Percentiles rank a stretch among this genome's conserved stretches.
Conservation (phyloP, 2,888 invertebrate genomes). For the Stictocephala bisonia region DNA sequence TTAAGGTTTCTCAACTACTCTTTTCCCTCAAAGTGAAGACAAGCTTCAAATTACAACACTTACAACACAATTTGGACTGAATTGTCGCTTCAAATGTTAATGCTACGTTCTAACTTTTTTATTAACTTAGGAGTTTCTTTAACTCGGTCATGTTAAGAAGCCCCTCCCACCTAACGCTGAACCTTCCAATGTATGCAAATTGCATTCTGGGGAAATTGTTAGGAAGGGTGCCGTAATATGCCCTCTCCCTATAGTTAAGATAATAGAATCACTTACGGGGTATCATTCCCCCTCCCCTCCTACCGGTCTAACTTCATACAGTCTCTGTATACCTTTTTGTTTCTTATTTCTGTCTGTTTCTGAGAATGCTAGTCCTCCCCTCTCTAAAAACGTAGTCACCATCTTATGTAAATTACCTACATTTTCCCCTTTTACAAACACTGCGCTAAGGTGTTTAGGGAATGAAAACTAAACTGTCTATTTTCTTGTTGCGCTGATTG, state of each 20-base stretch:
- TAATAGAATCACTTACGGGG: constrained; percentile 46
- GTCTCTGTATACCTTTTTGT: neutral
- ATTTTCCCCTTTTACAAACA: neutral
- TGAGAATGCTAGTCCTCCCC: neutral
- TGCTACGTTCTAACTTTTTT: constrained; percentile 44
- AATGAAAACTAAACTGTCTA: no score
- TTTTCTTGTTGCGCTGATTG: no score
- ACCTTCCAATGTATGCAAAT: constrained; percentile 46
- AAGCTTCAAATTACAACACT: constrained; percentile 27
- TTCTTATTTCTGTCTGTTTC: neutral
- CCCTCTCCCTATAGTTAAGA: constrained; percentile 31
- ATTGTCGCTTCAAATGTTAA: constrained; percentile 34
- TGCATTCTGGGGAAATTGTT: constrained; percentile 48
- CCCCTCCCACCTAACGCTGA: neutral
- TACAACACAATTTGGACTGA: constrained; percentile 21
- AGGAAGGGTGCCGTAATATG: constrained; percentile 43
- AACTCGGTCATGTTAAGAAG: constrained; percentile 45
- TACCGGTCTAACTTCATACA: neutral
- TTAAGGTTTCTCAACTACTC: no score
- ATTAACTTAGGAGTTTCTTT: constrained; percentile 46
- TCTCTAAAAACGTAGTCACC: no score
- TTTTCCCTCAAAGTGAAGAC: constrained; percentile 31
- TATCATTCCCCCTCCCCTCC: constrained; percentile 3
- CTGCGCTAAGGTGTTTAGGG: neutral
- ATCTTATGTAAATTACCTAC: constrained; percentile 19